Base-by-base conservation (phyloP, 1,140 invertebrate genomes). In the Drosophila ambigua region DNA sequence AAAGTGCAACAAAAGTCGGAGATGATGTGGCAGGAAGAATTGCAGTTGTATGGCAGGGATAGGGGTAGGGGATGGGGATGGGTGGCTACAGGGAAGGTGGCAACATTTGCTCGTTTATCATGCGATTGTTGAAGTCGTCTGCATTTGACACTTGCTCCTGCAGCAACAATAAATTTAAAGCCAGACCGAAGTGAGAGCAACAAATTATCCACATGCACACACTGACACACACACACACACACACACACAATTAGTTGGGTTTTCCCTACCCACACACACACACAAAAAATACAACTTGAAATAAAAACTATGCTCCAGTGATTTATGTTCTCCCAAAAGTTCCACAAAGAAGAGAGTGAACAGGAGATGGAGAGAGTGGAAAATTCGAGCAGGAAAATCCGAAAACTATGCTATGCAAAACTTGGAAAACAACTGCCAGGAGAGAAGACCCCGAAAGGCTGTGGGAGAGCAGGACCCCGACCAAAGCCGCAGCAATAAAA, bases 361-460 rank as follows among this genome's bases (percentile, higher is more conserved):
- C 26, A 71, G 13, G 35, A 39, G 35, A 13, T 31, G 31, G 26
- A 53, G 53, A 54, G 43, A 52, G 45, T 53, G 59, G 51, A 73
- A 72, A 77, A 59, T 44, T 53, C n/a, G 23, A 48, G 48, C 41
- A 48, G 52, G 69, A 75, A 64, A 53, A 60, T 46, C 46, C 71
- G 46, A 72, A 72, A 80, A 77, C 61, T 73, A 77, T 63, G 58
- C 81, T 74, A 84, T 85, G 81, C 81, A 80, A 84, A 84, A 84
- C 80, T 84, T 85, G 57, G 65, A 77, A 82, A 84, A 68, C 81
- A 77, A 77, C 77, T 85, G 66, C 35, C 53, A 46, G 48, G 46
- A 20, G 4, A 24, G 24, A 54, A 31, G 45, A 24, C 2, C 23
- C 23, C 16, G 11, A 23, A 53, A 20, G 20, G 20, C 1, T 20